phyloP scores from a whole-genome alignment of 2,113 vertebrate species.

The Cromileptes altivelis region DNA sequence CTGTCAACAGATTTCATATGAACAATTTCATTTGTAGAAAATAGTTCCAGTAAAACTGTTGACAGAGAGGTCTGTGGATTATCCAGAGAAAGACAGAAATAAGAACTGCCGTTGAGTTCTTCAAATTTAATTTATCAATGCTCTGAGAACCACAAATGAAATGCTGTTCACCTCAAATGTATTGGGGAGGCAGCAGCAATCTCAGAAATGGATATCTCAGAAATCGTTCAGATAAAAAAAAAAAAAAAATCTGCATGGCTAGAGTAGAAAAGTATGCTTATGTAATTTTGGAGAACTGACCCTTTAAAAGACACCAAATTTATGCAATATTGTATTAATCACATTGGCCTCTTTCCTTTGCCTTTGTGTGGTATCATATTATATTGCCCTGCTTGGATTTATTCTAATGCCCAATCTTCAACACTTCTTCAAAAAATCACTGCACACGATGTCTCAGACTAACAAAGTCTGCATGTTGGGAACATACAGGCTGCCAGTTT shows the following conservation, averaged over 20 bases:
- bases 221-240: constrained; percentile 18
- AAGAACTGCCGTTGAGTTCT: constrained; percentile 15
- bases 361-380: constrained; percentile 5
- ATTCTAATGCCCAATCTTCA: constrained; percentile 21
- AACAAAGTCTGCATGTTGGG: constrained; percentile 63
- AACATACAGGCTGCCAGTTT: constrained; percentile 51
- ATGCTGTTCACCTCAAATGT: constrained; percentile 17
- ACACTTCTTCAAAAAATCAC: constrained; percentile 6
- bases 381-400: constrained; percentile 7
- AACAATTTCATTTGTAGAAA: constrained; percentile 18
- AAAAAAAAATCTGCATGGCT: not conserved
- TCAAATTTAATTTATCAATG: constrained; percentile 3
- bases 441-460: constrained; percentile 48
- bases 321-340: not conserved
- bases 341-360: constrained; percentile 16
- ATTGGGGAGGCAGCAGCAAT: not conserved
- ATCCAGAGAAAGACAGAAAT: constrained; percentile 17
- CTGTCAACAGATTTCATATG: constrained; percentile 26
- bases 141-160: constrained; percentile 3
- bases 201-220: not conserved
- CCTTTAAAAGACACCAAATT: not conserved
- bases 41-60: constrained; percentile 19
- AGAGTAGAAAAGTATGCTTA: not conserved
- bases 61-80: constrained; percentile 23
- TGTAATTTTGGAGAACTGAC: not conserved